These are phyloP conservation scores for Sylvilagus bachmani DNA, from an alignment of 2,113 vertebrate genomes.

Conservation along the genomic window DNA sequence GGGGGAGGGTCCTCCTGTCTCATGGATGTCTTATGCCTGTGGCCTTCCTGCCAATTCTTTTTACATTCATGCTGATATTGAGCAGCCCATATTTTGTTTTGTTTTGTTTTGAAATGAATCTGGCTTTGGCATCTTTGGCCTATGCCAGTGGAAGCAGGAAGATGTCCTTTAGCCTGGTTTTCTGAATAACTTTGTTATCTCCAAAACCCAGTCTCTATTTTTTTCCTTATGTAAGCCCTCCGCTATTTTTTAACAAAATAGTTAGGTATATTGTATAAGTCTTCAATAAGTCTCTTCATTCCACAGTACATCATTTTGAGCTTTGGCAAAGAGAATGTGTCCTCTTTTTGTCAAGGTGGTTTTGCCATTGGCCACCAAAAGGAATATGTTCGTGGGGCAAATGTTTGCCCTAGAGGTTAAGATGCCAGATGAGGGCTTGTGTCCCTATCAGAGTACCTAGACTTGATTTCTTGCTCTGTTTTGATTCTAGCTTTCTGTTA, in stretches of 20 bases:
- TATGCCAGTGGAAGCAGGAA: not conserved
- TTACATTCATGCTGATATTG: not conserved
- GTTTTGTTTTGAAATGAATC: slow-evolving; percentile 19
- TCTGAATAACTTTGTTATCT: not conserved
- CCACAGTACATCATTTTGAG: not conserved
- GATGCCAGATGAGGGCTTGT: too few relatives aligned
- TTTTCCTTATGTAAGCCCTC: slow-evolving; percentile 33
- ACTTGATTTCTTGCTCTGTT: too few relatives aligned
- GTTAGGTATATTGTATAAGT: not conserved
- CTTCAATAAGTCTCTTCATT: not conserved
- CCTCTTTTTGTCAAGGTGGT: not conserved
- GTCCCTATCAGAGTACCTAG: too few relatives aligned
- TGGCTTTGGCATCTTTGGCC: not conserved
- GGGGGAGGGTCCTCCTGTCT: not conserved
- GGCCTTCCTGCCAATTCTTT: not conserved
- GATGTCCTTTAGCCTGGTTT: not conserved
- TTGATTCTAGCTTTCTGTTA: too few relatives aligned
- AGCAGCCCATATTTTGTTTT: not conserved
- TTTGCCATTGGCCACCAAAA: not conserved
- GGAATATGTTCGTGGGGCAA: too few relatives aligned
- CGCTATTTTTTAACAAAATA: slow-evolving; percentile 16
- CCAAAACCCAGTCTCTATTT: not conserved
- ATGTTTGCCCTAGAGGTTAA: too few relatives aligned
- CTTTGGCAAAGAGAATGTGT: not conserved
- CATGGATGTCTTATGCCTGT: not conserved